These are phyloP conservation scores for Clarias platycephalus DNA, from an alignment of 2,797 vertebrate species.

Conservation along the genomic window DNA sequence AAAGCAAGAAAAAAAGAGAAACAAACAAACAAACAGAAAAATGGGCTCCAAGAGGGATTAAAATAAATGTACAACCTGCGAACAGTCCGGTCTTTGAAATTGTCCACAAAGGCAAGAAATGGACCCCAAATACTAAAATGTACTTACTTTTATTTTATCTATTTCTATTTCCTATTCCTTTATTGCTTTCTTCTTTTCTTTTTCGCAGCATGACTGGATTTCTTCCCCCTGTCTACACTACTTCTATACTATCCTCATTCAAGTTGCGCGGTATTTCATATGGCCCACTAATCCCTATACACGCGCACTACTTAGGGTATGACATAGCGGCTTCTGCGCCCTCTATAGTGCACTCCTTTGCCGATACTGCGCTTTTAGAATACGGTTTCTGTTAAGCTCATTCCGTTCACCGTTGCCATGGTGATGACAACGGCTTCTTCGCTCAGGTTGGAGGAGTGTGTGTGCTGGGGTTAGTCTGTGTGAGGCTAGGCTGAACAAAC, in stretches of 20 bases:
- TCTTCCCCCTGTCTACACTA: background rate
- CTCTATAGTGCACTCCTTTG: background rate
- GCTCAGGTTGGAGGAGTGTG: background rate
- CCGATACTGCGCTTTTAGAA: background rate
- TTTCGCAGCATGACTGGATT: background rate
- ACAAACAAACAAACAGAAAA: too few relatives aligned
- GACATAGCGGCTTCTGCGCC: background rate
- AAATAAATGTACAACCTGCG: too few relatives aligned
- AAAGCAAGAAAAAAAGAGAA: too few relatives aligned
- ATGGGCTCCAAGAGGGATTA: too few relatives aligned
- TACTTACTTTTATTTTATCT: background rate
- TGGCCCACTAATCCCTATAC: background rate
- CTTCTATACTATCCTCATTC: background rate
- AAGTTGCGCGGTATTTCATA: background rate
- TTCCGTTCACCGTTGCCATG: conserved; percentile 11
- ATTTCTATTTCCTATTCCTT: background rate
- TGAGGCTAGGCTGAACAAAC: background rate
- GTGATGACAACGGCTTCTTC: conserved; percentile 12
- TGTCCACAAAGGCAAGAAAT: too few relatives aligned
- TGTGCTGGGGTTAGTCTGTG: background rate
- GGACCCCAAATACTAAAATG: too few relatives aligned
- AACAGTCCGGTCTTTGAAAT: too few relatives aligned
- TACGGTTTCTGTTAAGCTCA: background rate
- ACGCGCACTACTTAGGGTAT: background rate
- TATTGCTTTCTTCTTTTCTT: background rate